phyloP scores from a whole-genome alignment of 2,888 invertebrate genomes.

The Fissipunctia ypsillon region DNA sequence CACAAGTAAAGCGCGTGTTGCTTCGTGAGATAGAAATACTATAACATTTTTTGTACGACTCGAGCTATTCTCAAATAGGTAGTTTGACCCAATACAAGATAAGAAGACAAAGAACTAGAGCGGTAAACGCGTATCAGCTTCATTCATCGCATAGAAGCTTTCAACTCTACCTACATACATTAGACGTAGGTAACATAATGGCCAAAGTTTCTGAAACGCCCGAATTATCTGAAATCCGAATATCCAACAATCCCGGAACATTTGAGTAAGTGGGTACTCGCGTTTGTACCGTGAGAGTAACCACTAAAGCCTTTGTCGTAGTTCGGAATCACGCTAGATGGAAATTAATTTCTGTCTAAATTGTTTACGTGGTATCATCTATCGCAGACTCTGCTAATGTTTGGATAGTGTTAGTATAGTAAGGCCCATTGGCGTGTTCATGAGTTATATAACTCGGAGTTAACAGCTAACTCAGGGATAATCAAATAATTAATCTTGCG shows the following conservation, averaged over 20 bases:
- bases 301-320: constrained; percentile 38
- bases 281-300: constrained; percentile 16
- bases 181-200: background rate
- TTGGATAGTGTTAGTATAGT: constrained; percentile 18
- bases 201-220: constrained; percentile 21
- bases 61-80: background rate
- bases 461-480: too few species aligned
- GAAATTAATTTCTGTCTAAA: constrained; percentile 37
- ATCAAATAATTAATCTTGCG: too few species aligned
- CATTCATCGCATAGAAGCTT: background rate
- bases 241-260: constrained; percentile 1
- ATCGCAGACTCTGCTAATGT: constrained; percentile 6
- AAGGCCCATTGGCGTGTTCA: too few species aligned
- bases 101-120: background rate
- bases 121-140: background rate
- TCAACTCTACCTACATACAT: too few species aligned
- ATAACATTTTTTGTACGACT: too few species aligned
- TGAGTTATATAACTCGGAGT: too few species aligned
- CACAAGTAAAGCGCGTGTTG: too few species aligned
- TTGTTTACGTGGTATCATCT: constrained; percentile 7
- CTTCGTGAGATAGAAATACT: too few species aligned
- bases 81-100: background rate
- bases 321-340: constrained; percentile 5
- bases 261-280: constrained; percentile 11
- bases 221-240: constrained; percentile 20